A percentile compares a stretch with the other conserved stretches of the same genome.
Conservation (phyloP, 2,888 invertebrate genomes). For the Philhelius pedissequus region DNA sequence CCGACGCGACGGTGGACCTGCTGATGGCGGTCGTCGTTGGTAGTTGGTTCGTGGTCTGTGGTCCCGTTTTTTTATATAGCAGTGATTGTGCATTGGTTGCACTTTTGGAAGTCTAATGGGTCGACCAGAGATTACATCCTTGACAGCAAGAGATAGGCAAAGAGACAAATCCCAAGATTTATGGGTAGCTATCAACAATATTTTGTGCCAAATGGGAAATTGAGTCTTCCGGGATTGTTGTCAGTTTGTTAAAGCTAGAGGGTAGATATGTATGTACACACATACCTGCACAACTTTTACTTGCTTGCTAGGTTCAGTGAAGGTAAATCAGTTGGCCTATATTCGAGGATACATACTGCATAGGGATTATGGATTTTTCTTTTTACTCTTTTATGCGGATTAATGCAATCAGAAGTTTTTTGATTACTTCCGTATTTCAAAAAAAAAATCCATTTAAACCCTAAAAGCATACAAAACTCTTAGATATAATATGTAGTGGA, state of each 20-base stretch:
- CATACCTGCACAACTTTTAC: too few relatives aligned
- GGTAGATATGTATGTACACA: neutral
- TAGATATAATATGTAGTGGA: too few relatives aligned
- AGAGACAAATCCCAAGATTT: slow-evolving; percentile 54
- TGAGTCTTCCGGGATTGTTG: slow-evolving; percentile 61
- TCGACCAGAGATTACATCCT: slow-evolving; percentile 48
- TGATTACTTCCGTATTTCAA: neutral
- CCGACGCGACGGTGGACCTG: neutral
- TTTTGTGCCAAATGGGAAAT: slow-evolving; percentile 59
- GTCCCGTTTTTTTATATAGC: neutral
- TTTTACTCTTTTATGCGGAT: neutral
- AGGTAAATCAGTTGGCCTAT: slow-evolving; percentile 1
- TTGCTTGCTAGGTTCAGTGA: neutral
- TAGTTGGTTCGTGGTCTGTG: neutral
- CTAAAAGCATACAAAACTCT: too few relatives aligned
- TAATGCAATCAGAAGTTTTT: neutral
- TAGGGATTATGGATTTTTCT: neutral
- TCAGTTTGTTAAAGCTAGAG: neutral
- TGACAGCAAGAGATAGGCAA: slow-evolving; percentile 35
- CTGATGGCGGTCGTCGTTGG: neutral
- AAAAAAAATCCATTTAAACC: too few relatives aligned
- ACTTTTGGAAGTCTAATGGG: slow-evolving; percentile 55
- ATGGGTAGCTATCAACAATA: slow-evolving; percentile 10
- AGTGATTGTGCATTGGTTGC: slow-evolving; percentile 51
- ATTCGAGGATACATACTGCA: neutral